Percentiles rank a stretch among this genome's conserved stretches.
phyloP scores from a whole-genome alignment of 2,888 invertebrate species.

The Smittia sp. region DNA sequence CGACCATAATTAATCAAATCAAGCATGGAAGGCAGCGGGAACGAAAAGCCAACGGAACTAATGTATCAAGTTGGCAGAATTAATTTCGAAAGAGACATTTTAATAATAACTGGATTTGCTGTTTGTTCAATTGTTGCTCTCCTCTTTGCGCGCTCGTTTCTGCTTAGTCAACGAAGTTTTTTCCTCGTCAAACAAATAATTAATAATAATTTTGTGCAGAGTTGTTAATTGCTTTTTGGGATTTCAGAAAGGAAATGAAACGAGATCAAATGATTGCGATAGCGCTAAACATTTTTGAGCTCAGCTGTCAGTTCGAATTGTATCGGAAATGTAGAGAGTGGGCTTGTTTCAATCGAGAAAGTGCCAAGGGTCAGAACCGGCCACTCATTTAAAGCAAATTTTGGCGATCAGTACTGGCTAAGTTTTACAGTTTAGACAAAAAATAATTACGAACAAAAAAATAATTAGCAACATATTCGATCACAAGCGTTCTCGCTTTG shows the following conservation, averaged over 20 bases:
- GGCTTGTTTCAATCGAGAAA: no score
- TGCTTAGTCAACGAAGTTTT: background rate
- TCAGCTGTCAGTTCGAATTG: no score
- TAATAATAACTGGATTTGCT: conserved; percentile 10
- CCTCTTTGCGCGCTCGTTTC: background rate
- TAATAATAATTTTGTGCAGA: conserved; percentile 9
- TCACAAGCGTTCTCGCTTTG: no score
- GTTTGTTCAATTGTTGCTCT: background rate
- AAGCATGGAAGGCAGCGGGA: background rate
- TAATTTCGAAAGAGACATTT: conserved; percentile 7
- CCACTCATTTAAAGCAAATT: no score
- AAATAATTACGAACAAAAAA: no score
- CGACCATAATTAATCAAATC: conserved; percentile 13
- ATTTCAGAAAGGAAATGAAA: background rate
- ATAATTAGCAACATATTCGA: no score
- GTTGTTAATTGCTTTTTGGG: background rate
- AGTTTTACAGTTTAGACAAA: no score
- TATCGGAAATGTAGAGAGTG: no score
- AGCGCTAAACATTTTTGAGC: background rate
- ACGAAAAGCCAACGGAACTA: conserved; percentile 1
- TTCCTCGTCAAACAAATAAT: background rate
- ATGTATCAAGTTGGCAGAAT: background rate
- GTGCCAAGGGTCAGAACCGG: no score
- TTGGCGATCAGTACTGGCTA: no score
- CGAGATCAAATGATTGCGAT: background rate